phyloP scores from a whole-genome alignment of 2,113 vertebrate genomes.

The Tychaedon coryphoeus region DNA sequence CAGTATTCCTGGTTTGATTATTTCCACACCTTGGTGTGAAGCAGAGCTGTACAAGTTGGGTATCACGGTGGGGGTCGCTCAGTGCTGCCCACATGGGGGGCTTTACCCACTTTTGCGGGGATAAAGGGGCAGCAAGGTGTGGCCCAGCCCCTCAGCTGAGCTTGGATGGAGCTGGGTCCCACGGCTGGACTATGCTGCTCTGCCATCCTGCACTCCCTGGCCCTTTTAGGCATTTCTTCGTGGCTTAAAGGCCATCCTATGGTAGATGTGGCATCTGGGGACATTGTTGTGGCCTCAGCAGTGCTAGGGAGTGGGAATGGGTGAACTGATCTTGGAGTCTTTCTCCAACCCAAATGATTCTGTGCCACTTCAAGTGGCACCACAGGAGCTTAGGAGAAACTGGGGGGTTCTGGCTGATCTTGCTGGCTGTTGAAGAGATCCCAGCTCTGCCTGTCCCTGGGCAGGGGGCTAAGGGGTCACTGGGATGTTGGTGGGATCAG shows the following conservation, averaged over 20 bases:
- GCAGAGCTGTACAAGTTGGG: background rate
- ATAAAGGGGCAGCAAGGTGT: no score
- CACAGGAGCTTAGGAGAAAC: rapidly evolving
- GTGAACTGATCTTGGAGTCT: background rate
- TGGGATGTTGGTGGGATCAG: rapidly evolving
- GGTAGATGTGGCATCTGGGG: background rate
- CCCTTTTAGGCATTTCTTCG: background rate
- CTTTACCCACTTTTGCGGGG: background rate
- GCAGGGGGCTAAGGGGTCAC: rapidly evolving
- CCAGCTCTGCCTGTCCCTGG: background rate
- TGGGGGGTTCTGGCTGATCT: rapidly evolving
- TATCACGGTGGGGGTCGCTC: rapidly evolving
- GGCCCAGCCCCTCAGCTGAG: background rate
- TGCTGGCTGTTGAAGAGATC: rapidly evolving
- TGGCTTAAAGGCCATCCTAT: background rate
- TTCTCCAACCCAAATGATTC: background rate
- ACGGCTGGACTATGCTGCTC: background rate
- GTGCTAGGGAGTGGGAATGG: background rate
- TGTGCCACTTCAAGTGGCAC: background rate
- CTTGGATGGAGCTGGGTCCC: no score
- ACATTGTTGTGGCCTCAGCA: rapidly evolving
- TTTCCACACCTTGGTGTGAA: background rate
- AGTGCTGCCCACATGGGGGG: rapidly evolving
- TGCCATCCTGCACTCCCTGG: background rate
- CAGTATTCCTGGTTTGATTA: rapidly evolving